Evolutionary conservation across 2,113 vertebrate species (phyloP).

Genomic region (Engystomops pustulosus): DNA sequence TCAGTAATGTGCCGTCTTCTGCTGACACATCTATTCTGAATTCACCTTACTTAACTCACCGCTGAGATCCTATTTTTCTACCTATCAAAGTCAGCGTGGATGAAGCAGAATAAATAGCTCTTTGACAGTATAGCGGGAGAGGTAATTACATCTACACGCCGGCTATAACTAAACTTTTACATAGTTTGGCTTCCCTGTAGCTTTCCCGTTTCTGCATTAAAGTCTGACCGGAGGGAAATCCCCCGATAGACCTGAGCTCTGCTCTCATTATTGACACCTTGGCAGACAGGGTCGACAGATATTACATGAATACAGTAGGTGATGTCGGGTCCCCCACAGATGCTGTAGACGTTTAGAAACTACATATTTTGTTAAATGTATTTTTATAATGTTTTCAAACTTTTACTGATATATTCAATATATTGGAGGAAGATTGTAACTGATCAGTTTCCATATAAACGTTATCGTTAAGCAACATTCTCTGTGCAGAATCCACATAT

Average conservation of each 20-base stretch:
- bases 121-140: conserved; percentile 22
- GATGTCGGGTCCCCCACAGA: not conserved
- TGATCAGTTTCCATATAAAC: too few species aligned
- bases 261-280: conserved; percentile 3
- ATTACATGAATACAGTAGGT: not conserved
- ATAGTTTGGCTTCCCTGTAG: conserved; percentile 41
- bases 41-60: conserved; percentile 42
- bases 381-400: too few species aligned
- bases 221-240: conserved; percentile 21
- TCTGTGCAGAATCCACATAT: too few species aligned
- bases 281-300: not conserved
- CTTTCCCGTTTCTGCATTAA: conserved; percentile 32
- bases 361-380: too few species aligned
- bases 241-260: not conserved
- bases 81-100: conserved; percentile 44
- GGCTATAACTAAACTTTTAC: conserved; percentile 46
- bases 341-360: too few species aligned
- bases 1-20: conserved; percentile 38
- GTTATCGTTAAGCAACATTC: too few species aligned
- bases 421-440: too few species aligned
- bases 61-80: conserved; percentile 49
- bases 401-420: too few species aligned
- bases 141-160: conserved; percentile 44
- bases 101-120: conserved; percentile 38
- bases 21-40: conserved; percentile 30